These are phyloP conservation scores for Platyrinchus mystaceus DNA, from an alignment of 2,797 vertebrate genomes.

Conservation along the genomic window DNA sequence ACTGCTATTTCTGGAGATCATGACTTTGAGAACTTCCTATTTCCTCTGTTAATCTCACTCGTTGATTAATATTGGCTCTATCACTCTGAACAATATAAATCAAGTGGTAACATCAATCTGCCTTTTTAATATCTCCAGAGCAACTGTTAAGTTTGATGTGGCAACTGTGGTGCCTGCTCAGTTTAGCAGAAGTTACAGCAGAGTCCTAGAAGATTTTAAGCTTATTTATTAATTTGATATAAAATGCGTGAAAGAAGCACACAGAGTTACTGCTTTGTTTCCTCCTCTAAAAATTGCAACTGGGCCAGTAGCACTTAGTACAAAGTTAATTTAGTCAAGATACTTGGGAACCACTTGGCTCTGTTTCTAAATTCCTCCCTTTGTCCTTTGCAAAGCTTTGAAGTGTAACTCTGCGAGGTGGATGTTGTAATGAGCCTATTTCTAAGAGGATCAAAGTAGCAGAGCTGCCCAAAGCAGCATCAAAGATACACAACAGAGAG, in stretches of 20 bases:
- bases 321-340: constrained; percentile 61
- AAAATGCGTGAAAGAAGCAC: constrained; percentile 1
- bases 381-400: constrained; percentile 58
- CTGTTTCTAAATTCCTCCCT: constrained; percentile 46
- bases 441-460: constrained; percentile 70
- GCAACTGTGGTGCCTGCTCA: neutral
- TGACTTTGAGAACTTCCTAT: neutral
- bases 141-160: neutral
- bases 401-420: constrained; percentile 60
- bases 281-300: constrained; percentile 24
- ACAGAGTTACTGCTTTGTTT: constrained; percentile 12
- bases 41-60: neutral
- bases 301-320: constrained; percentile 51
- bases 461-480: constrained; percentile 60
- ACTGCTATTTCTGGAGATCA: neutral
- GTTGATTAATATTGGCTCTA: neutral
- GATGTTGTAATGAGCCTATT: constrained; percentile 63
- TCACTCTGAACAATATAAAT: neutral
- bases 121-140: neutral
- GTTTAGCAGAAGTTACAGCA: neutral
- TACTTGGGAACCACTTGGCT: constrained; percentile 62
- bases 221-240: neutral
- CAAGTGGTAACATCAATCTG: neutral
- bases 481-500: constrained; percentile 57
- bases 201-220: neutral